A percentile compares a stretch with the other conserved stretches of the same genome.
phyloP scores from a whole-genome alignment of 2,797 vertebrate species.

The Chiloscyllium punctatum region DNA sequence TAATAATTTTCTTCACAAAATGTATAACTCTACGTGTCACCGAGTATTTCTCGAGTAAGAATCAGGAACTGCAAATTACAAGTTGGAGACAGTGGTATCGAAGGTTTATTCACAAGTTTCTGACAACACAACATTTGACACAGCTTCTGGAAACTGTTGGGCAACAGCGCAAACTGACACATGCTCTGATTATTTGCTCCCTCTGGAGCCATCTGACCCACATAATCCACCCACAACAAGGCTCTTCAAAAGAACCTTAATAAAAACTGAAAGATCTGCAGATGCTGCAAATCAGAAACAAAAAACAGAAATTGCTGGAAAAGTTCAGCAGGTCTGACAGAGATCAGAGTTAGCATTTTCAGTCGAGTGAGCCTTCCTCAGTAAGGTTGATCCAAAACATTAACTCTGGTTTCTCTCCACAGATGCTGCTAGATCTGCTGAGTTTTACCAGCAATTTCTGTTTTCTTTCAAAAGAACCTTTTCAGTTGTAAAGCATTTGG shows the following conservation, averaged over 20 bases:
- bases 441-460: too few species aligned
- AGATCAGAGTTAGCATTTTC: too few species aligned
- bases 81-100: neutral
- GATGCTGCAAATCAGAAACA: too few species aligned
- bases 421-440: too few species aligned
- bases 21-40: neutral
- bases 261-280: too few species aligned
- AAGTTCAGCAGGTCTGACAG: too few species aligned
- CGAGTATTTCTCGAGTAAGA: neutral
- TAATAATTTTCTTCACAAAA: neutral
- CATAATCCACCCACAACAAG: neutral
- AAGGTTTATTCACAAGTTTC: neutral
- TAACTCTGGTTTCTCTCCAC: too few species aligned
- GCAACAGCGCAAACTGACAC: neutral
- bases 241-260: neutral
- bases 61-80: neutral
- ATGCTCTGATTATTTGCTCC: neutral
- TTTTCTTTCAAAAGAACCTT: neutral
- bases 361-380: too few species aligned
- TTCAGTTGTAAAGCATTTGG: neutral
- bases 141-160: neutral
- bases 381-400: too few species aligned
- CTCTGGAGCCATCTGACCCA: neutral
- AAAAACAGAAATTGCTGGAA: too few species aligned
- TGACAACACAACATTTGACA: neutral